Evolutionary conservation across 2,888 invertebrate species (phyloP).

Genomic region (Ectemnius lituratus): DNA sequence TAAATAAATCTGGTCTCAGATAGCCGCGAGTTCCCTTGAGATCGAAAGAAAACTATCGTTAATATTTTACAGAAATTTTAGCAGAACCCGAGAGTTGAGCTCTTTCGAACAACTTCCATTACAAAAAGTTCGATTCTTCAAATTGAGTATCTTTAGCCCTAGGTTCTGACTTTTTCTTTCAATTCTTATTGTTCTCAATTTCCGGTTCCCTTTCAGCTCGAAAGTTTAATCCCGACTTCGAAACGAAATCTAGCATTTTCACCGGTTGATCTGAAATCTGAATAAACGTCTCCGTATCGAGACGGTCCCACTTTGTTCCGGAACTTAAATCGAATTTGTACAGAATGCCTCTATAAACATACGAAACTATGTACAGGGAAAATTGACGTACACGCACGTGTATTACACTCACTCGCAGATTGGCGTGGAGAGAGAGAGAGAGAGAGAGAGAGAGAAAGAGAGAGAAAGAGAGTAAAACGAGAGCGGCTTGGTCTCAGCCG

Average conservation of each 20-base stretch:
- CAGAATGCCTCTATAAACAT: slow-evolving; percentile 25
- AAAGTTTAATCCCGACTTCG: background rate
- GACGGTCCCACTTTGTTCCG: no score
- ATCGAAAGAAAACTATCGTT: slow-evolving; percentile 32
- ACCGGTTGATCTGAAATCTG: no score
- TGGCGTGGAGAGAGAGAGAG: slow-evolving; percentile 25
- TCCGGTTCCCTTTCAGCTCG: no score
- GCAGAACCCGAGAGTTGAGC: no score
- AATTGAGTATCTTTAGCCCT: no score
- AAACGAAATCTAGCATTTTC: no score
- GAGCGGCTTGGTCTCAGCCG: background rate
- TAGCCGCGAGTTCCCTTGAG: slow-evolving; percentile 36
- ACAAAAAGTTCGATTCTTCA: no score
- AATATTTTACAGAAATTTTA: slow-evolving; percentile 7
- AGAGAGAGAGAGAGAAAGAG: slow-evolving; percentile 21
- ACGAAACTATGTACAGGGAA: slow-evolving; percentile 53
- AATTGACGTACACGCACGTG: slow-evolving; percentile 40
- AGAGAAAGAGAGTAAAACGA: background rate
- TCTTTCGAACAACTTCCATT: no score
- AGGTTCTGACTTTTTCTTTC: background rate
- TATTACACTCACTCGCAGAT: slow-evolving; percentile 31
- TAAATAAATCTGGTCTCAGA: no score
- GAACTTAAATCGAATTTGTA: slow-evolving; percentile 1
- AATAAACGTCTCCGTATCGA: no score
- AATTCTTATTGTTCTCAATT: background rate